Conservation (phyloP, 92 coral and sea anemone species). For the Zoanthus gigantus region DNA sequence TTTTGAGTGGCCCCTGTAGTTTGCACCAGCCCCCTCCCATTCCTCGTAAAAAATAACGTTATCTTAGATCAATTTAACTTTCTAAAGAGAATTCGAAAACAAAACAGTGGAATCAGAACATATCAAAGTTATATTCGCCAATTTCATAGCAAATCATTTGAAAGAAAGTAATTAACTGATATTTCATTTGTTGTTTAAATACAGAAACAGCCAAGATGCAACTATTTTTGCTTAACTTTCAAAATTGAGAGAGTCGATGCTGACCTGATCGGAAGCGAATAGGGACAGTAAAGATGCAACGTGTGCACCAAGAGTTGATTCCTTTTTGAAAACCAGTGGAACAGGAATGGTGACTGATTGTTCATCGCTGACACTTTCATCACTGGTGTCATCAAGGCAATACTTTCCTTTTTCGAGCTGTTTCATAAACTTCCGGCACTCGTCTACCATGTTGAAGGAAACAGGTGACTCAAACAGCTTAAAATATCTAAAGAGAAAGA, state of each 20-base stretch:
- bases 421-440: conserved; percentile 20
- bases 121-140: too few species aligned
- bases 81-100: too few species aligned
- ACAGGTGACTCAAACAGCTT: conserved; percentile 3
- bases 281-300: conserved; percentile 24
- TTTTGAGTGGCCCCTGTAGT: too few species aligned
- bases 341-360: background rate
- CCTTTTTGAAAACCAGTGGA: background rate
- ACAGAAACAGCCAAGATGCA: too few species aligned
- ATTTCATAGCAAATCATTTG: too few species aligned
- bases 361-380: background rate
- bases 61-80: too few species aligned
- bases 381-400: background rate
- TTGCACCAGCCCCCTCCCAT: too few species aligned
- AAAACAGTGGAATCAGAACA: too few species aligned
- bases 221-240: background rate
- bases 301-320: conserved; percentile 7
- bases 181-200: too few species aligned
- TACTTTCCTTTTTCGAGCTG: conserved; percentile 17
- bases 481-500: conserved; percentile 7
- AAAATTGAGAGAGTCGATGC: background rate
- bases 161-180: too few species aligned
- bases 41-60: too few species aligned
- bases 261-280: conserved; percentile 25
- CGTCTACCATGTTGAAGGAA: background rate